Conservation (phyloP, 2,888 invertebrate genomes). For the Euzophera pinguis region DNA sequence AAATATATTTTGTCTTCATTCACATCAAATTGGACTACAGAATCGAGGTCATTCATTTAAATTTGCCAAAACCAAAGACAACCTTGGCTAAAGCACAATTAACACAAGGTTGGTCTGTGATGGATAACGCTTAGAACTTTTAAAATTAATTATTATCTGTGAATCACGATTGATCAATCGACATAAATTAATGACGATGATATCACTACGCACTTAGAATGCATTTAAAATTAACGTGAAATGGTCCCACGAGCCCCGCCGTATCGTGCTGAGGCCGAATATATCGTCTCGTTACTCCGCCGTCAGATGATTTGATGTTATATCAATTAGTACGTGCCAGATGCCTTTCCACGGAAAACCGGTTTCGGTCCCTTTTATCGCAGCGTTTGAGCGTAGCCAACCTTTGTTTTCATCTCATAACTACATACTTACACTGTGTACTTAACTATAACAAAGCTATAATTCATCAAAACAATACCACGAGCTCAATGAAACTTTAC, state of each 20-base stretch:
- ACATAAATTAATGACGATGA: conserved; percentile 6
- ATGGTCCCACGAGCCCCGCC: not conserved
- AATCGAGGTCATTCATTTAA: conserved; percentile 17
- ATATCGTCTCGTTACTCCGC: conserved; percentile 45
- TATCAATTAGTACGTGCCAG: conserved; percentile 74
- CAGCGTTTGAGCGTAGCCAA: conserved; percentile 34
- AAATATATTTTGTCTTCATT: not conserved
- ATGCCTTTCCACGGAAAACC: conserved; percentile 67
- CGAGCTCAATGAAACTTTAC: conserved; percentile 12
- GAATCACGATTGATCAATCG: conserved; percentile 6
- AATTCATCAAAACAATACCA: conserved; percentile 14
- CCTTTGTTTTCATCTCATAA: conserved; percentile 52
- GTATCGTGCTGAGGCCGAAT: conserved; percentile 16
- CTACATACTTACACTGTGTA: conserved; percentile 26
- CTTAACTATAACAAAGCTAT: conserved; percentile 15
- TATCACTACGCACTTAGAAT: conserved; percentile 7
- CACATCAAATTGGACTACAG: not conserved
- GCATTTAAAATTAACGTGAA: conserved; percentile 10
- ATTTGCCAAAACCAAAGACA: conserved; percentile 15
- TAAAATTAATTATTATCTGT: not conserved
- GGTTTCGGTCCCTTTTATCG: conserved; percentile 64
- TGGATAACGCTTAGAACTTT: conserved; percentile 5
- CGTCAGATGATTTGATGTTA: conserved; percentile 60
- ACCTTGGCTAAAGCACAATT: conserved; percentile 22
- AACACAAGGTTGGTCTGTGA: conserved; percentile 15